phyloP scores from a whole-genome alignment of 2,888 invertebrate species.

The Epirrita christyi region DNA sequence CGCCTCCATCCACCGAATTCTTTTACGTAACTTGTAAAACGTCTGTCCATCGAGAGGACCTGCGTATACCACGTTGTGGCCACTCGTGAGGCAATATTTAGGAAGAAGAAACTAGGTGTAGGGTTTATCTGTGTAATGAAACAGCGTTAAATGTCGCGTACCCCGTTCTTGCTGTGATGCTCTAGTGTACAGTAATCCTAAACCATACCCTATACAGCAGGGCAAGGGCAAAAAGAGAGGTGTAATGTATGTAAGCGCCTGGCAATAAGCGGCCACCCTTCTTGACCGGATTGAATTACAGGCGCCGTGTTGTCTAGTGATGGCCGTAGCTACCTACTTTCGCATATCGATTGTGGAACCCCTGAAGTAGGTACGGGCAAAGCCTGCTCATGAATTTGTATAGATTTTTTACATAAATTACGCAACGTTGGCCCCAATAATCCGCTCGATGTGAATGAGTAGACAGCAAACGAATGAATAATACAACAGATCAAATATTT shows the following conservation, averaged over 20 bases:
- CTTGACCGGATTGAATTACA: conserved; percentile 69
- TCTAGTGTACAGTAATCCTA: not conserved
- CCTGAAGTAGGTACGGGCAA: conserved; percentile 2
- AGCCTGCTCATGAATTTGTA: conserved; percentile 37
- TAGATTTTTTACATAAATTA: conserved; percentile 32
- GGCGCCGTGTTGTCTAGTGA: conserved; percentile 72
- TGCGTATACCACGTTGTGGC: too few relatives aligned
- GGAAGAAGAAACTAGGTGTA: too few relatives aligned
- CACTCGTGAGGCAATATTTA: too few relatives aligned
- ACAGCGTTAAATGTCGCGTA: too few relatives aligned
- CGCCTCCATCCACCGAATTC: too few relatives aligned
- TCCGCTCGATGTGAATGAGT: conserved; percentile 20
- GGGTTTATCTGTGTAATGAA: too few relatives aligned
- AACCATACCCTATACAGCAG: conserved; percentile 1
- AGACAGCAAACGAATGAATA: conserved; percentile 17
- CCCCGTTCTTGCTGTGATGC: not conserved
- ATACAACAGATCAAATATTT: conserved; percentile 24
- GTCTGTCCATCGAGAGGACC: too few relatives aligned
- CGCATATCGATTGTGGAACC: conserved; percentile 50
- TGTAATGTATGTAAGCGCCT: conserved; percentile 66
- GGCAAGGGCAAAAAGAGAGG: conserved; percentile 38
- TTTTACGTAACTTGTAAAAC: too few relatives aligned
- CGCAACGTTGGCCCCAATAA: conserved; percentile 22
- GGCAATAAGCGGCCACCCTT: conserved; percentile 63
- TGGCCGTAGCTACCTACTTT: conserved; percentile 44